These are phyloP conservation scores for Thryonomys swinderianus DNA, from an alignment of 2,113 vertebrate genomes.

Conservation along the genomic window DNA sequence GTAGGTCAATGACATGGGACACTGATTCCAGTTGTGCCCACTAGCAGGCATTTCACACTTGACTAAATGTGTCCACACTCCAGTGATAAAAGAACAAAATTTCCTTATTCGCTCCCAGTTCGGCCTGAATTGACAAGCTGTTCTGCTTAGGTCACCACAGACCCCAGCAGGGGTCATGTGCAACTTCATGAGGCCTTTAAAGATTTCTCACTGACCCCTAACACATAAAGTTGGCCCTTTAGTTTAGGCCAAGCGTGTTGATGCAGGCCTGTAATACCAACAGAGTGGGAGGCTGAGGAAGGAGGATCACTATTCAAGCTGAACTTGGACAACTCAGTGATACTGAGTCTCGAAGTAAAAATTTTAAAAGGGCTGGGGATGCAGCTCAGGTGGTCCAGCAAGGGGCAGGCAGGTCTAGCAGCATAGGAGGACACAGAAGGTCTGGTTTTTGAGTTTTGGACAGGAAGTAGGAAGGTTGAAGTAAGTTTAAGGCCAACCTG, in stretches of 20 bases:
- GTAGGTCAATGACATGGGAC: neutral
- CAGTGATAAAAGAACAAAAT: neutral
- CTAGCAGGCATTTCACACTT: neutral
- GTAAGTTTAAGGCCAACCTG: neutral
- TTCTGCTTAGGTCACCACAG: neutral
- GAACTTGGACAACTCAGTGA: neutral
- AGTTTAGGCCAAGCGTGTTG: neutral
- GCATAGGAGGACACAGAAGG: neutral
- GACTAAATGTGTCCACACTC: neutral
- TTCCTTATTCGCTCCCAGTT: neutral
- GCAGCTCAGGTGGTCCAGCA: neutral
- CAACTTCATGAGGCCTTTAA: neutral
- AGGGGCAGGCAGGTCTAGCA: neutral
- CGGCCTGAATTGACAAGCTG: neutral
- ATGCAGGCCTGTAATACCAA: neutral
- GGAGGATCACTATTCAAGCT: neutral
- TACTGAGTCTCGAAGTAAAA: neutral
- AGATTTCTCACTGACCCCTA: neutral
- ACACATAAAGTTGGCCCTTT: neutral
- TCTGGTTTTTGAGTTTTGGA: neutral
- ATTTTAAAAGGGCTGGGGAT: neutral
- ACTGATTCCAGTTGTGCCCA: neutral
- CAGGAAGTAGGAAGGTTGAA: neutral
- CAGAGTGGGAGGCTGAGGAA: neutral
- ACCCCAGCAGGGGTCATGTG: too few relatives aligned